These are phyloP conservation scores for Centropus unirufus DNA, from an alignment of 2,113 vertebrate species.

Conservation along the genomic window DNA sequence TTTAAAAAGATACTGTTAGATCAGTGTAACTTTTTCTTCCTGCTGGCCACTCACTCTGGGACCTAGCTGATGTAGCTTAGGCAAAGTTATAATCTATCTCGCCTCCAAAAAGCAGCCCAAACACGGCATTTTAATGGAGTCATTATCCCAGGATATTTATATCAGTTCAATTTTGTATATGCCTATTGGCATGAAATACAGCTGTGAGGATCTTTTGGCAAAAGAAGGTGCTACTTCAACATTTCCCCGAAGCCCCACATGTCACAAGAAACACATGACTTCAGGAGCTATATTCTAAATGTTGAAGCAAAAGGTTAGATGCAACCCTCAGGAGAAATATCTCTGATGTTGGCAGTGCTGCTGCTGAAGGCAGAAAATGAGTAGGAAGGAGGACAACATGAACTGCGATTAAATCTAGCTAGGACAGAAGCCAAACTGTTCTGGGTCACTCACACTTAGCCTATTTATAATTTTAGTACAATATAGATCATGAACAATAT, in stretches of 20 bases:
- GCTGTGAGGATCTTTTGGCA: not conserved
- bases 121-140: not conserved
- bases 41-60: not conserved
- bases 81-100: not conserved
- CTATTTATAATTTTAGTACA: slow-evolving; percentile 59
- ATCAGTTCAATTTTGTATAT: not conserved
- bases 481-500: slow-evolving; percentile 19
- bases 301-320: not conserved
- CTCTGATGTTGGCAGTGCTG: not conserved
- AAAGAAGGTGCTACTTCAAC: not conserved
- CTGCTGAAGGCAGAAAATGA: slow-evolving; percentile 41
- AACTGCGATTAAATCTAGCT: slow-evolving; percentile 41
- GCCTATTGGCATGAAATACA: not conserved
- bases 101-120: not conserved
- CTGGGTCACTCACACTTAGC: slow-evolving; percentile 61
- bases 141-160: not conserved
- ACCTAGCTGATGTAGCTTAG: not conserved
- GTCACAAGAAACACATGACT: not conserved
- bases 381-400: slow-evolving; percentile 48
- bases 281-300: not conserved
- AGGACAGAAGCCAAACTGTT: slow-evolving; percentile 46
- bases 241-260: accelerated
- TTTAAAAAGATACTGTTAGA: not conserved
- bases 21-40: not conserved
- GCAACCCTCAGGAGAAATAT: not conserved